Evolutionary conservation across 2,113 vertebrate species (phyloP), one percentile per base, ranked within the genome.

Genomic region (Pachypanchax playfairii): DNA sequence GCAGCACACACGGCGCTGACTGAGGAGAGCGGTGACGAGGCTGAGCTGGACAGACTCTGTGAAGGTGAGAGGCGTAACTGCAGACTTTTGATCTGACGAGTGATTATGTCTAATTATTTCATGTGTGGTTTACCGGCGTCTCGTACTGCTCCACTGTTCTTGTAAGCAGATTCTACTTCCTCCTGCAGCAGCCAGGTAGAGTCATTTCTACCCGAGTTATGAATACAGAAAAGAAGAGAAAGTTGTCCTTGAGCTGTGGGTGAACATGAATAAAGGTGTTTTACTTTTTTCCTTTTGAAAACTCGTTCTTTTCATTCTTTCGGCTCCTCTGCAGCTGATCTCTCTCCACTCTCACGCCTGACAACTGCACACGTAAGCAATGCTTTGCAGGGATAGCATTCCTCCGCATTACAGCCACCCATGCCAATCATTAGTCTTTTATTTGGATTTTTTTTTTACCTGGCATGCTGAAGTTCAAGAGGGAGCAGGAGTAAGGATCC

Each of bases 401-500:
- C 29, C 13, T 43, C 9, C 1, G 25, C 6, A 12, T 33, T 26
- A 21, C 22, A 35, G 59, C 9, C 62, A 25, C 24, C 44, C 52
- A n/a, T n/a, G n/a, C n/a, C n/a, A n/a, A n/a, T n/a, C n/a, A n/a
- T 28, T 33, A 14, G 3, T 3, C 4, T 4, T 20, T 31, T 0
- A 5, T 15, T n/a, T n/a, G n/a, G n/a, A n/a, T 55, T 6, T 0
- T 1, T 6, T 3, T 29, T 4, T 53, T 91, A 98, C 96, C 94
- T 91, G 94, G 94, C 46, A 93, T 83, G 0, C 93, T 95, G 90
- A 98, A 91, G 91, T 98, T 98, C 72, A 98, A 92, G 38, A 95
- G 91, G 43, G 84, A 91, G 90, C 97, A 99, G 77, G 97, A 98
- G 70, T 98, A 99, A 1, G 93, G 94, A 35, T 98, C 95, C 75